Percentiles rank a stretch among this genome's conserved stretches.
phyloP scores from a whole-genome alignment of 2,888 invertebrate species.

The Drosophila longiperda region DNA sequence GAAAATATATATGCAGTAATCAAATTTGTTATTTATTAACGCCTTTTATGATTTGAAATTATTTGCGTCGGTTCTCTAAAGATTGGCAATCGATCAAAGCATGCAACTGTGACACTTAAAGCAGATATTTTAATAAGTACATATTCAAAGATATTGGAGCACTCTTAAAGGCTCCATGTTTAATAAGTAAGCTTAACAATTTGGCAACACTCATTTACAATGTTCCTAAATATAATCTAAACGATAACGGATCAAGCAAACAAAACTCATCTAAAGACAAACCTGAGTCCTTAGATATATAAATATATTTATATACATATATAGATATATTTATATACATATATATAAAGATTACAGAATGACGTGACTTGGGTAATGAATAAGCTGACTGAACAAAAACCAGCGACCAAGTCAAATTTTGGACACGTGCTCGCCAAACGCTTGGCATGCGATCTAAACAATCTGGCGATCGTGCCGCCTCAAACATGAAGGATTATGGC shows the following conservation, averaged over 20 bases:
- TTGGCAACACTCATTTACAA: background rate
- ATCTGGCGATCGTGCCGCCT: constrained; percentile 47
- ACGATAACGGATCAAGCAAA: background rate
- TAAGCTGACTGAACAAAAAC: background rate
- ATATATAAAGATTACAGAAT: background rate
- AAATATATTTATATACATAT: no score
- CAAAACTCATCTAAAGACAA: background rate
- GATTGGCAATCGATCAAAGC: background rate
- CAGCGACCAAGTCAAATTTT: background rate
- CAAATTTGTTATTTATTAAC: background rate
- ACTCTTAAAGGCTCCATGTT: background rate
- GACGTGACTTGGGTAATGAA: background rate
- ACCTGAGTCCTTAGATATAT: no score
- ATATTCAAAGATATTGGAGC: background rate
- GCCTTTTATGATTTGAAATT: background rate
- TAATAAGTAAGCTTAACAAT: background rate
- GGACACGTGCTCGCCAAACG: constrained; percentile 49
- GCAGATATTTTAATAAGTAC: background rate
- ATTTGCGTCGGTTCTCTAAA: background rate
- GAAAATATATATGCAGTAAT: background rate
- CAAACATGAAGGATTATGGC: constrained; percentile 44
- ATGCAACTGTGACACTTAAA: no score
- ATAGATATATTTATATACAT: background rate
- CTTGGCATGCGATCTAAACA: constrained; percentile 37
- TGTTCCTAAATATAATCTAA: background rate